Evolutionary conservation across 2,797 vertebrate genomes (phyloP), one percentile per base, ranked within the genome.

Genomic region (Amphiprion clarkii): DNA sequence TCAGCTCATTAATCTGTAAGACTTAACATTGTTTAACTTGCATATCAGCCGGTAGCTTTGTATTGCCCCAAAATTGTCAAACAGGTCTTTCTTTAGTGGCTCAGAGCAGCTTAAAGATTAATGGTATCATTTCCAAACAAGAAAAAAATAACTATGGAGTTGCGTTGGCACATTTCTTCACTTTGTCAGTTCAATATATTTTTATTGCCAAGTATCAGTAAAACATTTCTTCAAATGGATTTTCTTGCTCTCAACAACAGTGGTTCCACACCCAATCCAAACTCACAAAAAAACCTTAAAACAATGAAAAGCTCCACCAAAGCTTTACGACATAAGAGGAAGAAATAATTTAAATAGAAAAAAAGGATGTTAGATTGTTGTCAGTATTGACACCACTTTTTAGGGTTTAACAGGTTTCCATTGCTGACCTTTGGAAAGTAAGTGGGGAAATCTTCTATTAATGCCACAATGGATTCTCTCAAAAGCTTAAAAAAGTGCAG

Each of bases 401-500:
- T 17, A 53, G 13, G 61, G 55, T 79, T 79, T 10, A 69, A 63
- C 56, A 61, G 46, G 46, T 81, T 84, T 83, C 17, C 23, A 62
- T 55, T 42, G 27, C 68, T 73, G 70, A 80, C 72, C n/a, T 23
- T 16, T 69, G 36, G 42, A 78, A 76, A 67, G 29, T 60, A 58
- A 60, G 42, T 52, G n/a, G 29, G 64, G 40, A 83, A 83, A 61
- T 67, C 49, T 63, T 73, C 44, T 71, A 63, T 78, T 23, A 62
- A 75, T 57, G 65, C 56, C 73, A 80, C 60, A 78, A 74, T 82
- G 63, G 81, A 73, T 83, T 79, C 59, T 56, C 70, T 76, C 23
- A 68, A 75, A 71, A 71, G 55, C 76, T 74, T 64, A 81, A 71
- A 71, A 71, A 70, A 76, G 29, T 76, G 68, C 67, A 53, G 29